Conservation (phyloP, 2,888 invertebrate species). For the Synergus itoensis region DNA sequence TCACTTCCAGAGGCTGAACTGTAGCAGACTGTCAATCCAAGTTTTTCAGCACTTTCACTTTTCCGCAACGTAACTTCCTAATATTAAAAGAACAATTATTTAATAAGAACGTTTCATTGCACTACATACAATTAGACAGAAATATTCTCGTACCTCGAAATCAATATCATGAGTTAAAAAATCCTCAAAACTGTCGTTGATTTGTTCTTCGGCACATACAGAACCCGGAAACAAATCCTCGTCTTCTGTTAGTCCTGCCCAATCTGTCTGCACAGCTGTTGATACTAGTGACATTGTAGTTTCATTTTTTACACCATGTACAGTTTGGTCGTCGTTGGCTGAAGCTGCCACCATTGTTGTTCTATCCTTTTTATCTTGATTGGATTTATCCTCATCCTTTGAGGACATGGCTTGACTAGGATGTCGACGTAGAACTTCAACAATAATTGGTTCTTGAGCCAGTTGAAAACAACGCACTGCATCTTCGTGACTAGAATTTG, state of each 20-base stretch:
- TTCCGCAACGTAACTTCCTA: conserved; percentile 84
- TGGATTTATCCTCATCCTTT: conserved; percentile 51
- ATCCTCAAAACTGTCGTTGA: conserved; percentile 80
- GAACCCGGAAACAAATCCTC: conserved; percentile 66
- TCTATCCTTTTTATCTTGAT: conserved; percentile 50
- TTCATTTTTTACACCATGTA: conserved; percentile 46
- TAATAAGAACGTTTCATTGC: conserved; percentile 41
- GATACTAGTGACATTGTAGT: conserved; percentile 70
- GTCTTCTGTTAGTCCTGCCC: conserved; percentile 75
- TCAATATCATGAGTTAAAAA: conserved; percentile 81
- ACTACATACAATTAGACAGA: not conserved
- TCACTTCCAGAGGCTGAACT: conserved; percentile 81
- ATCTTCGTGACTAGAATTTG: conserved; percentile 81
- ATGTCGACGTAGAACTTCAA: conserved; percentile 80
- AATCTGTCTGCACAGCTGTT: conserved; percentile 80
- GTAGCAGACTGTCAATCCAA: conserved; percentile 85
- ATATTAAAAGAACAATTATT: not conserved
- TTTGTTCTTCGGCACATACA: conserved; percentile 67
- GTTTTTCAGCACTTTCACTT: conserved; percentile 80
- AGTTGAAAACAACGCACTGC: conserved; percentile 82
- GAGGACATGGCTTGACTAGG: conserved; percentile 60
- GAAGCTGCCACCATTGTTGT: conserved; percentile 55
- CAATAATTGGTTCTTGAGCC: conserved; percentile 81
- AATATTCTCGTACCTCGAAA: conserved; percentile 78
- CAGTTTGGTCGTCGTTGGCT: conserved; percentile 52